phyloP scores from a whole-genome alignment of 2,888 invertebrate species.

The Tetanocera ferruginea region DNA sequence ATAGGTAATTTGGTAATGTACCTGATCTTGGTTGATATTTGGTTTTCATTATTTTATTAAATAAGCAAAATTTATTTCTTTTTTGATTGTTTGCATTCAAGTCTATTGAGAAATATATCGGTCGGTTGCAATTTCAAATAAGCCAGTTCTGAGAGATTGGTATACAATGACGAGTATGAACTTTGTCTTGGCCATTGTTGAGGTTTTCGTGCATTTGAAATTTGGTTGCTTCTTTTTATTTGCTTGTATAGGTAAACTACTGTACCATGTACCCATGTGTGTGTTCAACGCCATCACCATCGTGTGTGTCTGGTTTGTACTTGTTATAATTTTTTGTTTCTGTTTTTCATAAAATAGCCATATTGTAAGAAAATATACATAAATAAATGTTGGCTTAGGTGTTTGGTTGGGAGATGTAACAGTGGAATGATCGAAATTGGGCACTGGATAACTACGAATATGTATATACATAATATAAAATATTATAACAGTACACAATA shows the following conservation, averaged over 20 bases:
- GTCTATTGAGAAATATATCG: neutral
- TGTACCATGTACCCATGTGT: conserved; percentile 49
- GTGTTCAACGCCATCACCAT: conserved; percentile 66
- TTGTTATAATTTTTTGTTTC: conserved; percentile 43
- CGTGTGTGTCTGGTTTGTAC: conserved; percentile 52
- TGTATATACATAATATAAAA: conserved; percentile 15
- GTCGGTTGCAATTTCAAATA: conserved; percentile 1
- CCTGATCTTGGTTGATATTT: conserved; percentile 47
- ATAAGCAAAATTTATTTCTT: conserved; percentile 61
- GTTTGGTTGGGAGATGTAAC: conserved; percentile 1
- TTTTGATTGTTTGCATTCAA: conserved; percentile 58
- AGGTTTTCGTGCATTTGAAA: conserved; percentile 23
- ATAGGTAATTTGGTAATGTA: neutral
- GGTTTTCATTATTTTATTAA: conserved; percentile 49
- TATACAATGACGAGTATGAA: neutral
- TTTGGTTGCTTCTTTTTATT: conserved; percentile 46
- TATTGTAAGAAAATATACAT: conserved; percentile 11
- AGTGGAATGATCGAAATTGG: neutral
- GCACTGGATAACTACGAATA: conserved; percentile 9
- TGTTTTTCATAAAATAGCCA: conserved; percentile 12
- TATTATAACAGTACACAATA: conserved; percentile 24
- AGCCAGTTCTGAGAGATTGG: conserved; percentile 14
- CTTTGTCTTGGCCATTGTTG: conserved; percentile 10
- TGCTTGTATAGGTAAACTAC: conserved; percentile 30
- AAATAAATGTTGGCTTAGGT: conserved; percentile 19